Percentiles rank a stretch among this genome's conserved stretches.
phyloP scores from a whole-genome alignment of 2,113 vertebrate genomes.

The Limanda limanda region DNA sequence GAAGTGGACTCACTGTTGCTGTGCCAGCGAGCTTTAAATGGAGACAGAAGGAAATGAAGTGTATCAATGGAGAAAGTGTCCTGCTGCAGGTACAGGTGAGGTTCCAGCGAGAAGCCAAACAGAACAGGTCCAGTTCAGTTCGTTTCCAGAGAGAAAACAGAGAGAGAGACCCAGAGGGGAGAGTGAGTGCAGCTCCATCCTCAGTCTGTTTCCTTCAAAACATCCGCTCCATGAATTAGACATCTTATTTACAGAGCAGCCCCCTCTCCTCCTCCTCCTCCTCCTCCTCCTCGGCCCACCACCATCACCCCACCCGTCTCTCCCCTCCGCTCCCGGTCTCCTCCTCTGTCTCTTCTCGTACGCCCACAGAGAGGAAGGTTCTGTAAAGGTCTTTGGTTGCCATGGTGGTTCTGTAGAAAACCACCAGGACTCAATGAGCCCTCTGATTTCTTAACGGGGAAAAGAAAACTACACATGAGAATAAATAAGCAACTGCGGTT shows the following conservation, averaged over 20 bases:
- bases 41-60: constrained; percentile 52
- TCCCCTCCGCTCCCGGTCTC: constrained; percentile 29
- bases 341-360: constrained; percentile 50
- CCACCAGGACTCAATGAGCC: constrained; percentile 63
- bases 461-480: constrained; percentile 45
- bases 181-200: constrained; percentile 74
- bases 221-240: constrained; percentile 85
- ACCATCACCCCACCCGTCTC: constrained; percentile 32
- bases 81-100: constrained; percentile 68
- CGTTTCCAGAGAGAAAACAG: constrained; percentile 63
- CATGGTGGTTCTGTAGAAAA: constrained; percentile 59
- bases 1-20: neutral
- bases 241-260: constrained; percentile 77
- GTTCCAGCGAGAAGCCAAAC: constrained; percentile 51
- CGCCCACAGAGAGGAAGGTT: constrained; percentile 46
- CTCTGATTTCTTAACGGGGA: constrained; percentile 48
- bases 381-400: constrained; percentile 62
- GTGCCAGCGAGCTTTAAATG: constrained; percentile 41
- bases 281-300: constrained; percentile 2
- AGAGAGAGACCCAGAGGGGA: constrained; percentile 36
- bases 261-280: constrained; percentile 21
- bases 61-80: constrained; percentile 71
- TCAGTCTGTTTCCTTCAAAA: constrained; percentile 85
- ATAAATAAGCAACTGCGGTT: constrained; percentile 66
- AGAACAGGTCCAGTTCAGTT: constrained; percentile 68